Evolutionary conservation across 2,888 invertebrate species (phyloP).

Genomic region (Anthophora plumipes): DNA sequence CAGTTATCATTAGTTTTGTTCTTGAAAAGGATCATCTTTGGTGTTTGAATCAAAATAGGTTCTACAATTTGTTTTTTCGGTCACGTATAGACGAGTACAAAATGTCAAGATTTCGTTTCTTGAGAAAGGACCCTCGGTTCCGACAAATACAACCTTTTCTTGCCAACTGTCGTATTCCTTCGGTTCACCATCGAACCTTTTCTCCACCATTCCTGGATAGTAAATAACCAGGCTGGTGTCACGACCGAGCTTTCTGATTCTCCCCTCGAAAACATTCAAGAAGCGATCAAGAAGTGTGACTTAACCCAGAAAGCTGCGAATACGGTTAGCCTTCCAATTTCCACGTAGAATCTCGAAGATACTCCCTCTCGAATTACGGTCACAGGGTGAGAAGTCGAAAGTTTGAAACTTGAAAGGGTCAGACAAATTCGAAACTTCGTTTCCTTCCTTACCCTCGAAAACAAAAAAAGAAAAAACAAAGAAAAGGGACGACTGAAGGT

Average conservation of each 20-base stretch:
- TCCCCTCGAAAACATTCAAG: slow-evolving; percentile 13
- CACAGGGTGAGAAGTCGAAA: slow-evolving; percentile 26
- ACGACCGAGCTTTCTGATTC: background rate
- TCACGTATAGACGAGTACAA: background rate
- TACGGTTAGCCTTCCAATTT: slow-evolving; percentile 15
- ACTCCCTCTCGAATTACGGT: slow-evolving; percentile 12
- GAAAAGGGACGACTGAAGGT: background rate
- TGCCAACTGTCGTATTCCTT: background rate
- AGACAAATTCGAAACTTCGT: slow-evolving; percentile 33
- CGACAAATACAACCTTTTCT: too few relatives aligned
- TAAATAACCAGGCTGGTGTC: background rate
- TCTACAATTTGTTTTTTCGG: background rate
- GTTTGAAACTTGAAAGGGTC: slow-evolving; percentile 31
- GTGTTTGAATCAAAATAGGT: background rate
- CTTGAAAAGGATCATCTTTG: background rate
- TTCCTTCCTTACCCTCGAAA: background rate
- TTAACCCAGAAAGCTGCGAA: slow-evolving; percentile 1
- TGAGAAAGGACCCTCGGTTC: background rate
- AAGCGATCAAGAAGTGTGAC: slow-evolving; percentile 32
- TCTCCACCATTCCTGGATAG: background rate
- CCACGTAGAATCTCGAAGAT: slow-evolving; percentile 32
- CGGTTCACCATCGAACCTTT: background rate
- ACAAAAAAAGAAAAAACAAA: too few relatives aligned
- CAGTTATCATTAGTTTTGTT: background rate
- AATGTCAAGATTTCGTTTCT: background rate